phyloP scores from a whole-genome alignment of 1,140 invertebrate genomes.

The Lordiphosa mommai region DNA sequence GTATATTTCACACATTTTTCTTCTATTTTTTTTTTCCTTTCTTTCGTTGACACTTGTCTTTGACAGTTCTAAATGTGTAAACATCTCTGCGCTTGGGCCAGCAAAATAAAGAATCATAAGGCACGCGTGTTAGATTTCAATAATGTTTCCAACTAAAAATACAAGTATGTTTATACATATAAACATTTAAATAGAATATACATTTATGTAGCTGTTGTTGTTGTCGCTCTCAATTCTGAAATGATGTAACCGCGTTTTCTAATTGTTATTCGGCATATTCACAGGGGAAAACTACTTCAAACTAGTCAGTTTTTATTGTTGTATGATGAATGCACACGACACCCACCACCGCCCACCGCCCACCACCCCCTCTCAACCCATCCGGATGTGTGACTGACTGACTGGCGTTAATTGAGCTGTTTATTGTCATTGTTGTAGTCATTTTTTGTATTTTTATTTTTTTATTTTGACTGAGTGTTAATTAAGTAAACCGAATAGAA shows the following conservation, averaged over 20 bases:
- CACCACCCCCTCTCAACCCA: neutral
- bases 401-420: slow-evolving; percentile 73
- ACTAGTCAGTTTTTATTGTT: slow-evolving; percentile 56
- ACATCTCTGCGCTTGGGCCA: slow-evolving; percentile 1
- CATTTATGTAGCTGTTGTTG: neutral
- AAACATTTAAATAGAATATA: neutral
- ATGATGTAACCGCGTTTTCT: slow-evolving; percentile 66
- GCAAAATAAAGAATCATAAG: neutral
- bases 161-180: neutral
- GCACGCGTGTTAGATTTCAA: slow-evolving; percentile 37
- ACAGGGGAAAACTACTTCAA: slow-evolving; percentile 66
- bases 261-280: slow-evolving; percentile 36
- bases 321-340: slow-evolving; percentile 39
- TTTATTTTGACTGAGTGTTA: slow-evolving; percentile 54
- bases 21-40: slow-evolving; percentile 10
- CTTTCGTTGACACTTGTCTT: slow-evolving; percentile 43
- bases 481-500: slow-evolving; percentile 41
- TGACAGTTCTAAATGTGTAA: slow-evolving; percentile 71
- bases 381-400: slow-evolving; percentile 23
- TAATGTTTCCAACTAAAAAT: slow-evolving; percentile 12
- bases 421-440: slow-evolving; percentile 48
- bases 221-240: slow-evolving; percentile 25
- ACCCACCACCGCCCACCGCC: neutral
- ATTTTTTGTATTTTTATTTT: slow-evolving; percentile 11
- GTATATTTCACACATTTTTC: slow-evolving; percentile 4